Conservation (phyloP, 2,797 vertebrate species). For the Enteromius thamalakanensis region DNA sequence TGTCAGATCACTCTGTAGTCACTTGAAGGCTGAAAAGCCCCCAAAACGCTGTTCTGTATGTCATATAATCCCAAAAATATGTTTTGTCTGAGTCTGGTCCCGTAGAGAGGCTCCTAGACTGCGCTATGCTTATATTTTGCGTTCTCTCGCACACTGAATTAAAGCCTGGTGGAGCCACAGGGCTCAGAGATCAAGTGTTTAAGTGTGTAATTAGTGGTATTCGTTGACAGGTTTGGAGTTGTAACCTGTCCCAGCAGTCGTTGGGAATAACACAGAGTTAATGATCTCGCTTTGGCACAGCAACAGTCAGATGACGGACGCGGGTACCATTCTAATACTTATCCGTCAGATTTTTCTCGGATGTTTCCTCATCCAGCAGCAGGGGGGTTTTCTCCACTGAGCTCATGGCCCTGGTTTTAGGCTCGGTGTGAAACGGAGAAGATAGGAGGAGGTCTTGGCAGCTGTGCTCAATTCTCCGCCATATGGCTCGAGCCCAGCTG, state of each 20-base stretch:
- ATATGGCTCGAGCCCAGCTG: neutral
- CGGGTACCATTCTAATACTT: neutral
- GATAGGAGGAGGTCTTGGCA: constrained; percentile 35
- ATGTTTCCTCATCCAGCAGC: constrained; percentile 43
- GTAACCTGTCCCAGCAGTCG: neutral
- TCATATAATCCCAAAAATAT: neutral
- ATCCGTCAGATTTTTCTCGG: neutral
- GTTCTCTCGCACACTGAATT: neutral
- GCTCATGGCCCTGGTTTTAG: neutral
- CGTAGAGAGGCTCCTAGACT: neutral
- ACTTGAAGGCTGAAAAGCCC: neutral
- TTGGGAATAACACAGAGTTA: constrained; percentile 6
- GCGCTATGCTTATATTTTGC: neutral
- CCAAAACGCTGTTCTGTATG: neutral
- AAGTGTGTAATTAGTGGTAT: constrained; percentile 33
- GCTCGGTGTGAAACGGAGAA: neutral
- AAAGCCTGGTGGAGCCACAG: constrained; percentile 7
- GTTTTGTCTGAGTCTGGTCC: neutral
- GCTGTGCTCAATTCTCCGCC: neutral
- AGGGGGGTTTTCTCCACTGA: neutral
- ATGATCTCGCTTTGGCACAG: constrained; percentile 19
- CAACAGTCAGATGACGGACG: constrained; percentile 12
- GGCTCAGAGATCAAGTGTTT: constrained; percentile 28
- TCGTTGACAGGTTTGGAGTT: constrained; percentile 25
- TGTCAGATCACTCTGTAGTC: neutral